Conservation (phyloP, 2,888 invertebrate genomes). For the Cyrtodaria siliqua region DNA sequence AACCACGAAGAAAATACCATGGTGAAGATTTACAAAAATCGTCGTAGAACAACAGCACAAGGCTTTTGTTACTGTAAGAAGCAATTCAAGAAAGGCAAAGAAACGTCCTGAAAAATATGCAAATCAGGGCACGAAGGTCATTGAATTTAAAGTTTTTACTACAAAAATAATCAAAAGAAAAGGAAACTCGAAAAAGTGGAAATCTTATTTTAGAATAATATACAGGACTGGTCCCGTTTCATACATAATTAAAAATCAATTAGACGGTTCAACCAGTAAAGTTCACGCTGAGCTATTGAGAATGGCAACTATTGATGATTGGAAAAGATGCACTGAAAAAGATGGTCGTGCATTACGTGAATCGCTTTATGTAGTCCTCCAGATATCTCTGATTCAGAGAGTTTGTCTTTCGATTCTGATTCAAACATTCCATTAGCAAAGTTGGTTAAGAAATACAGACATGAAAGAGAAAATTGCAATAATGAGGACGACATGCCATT, state of each 20-base stretch:
- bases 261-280: conserved; percentile 16
- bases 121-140: conserved; percentile 33
- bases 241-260: conserved; percentile 47
- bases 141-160: conserved; percentile 28
- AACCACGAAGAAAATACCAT: conserved; percentile 40
- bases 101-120: conserved; percentile 48
- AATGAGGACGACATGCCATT: conserved; percentile 46
- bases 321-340: conserved; percentile 4
- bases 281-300: conserved; percentile 36
- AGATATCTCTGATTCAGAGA: too few species aligned
- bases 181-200: conserved; percentile 58
- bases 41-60: conserved; percentile 53
- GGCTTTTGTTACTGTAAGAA: conserved; percentile 33
- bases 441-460: conserved; percentile 9
- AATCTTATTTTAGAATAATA: conserved; percentile 49
- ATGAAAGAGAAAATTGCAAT: conserved; percentile 25
- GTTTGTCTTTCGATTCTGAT: too few species aligned
- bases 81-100: conserved; percentile 40
- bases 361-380: too few species aligned
- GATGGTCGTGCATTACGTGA: too few species aligned
- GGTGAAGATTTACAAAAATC: conserved; percentile 55
- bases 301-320: conserved; percentile 33
- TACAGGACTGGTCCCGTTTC: conserved; percentile 40
- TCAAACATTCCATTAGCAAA: too few species aligned
- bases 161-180: conserved; percentile 30